Base-by-base conservation (phyloP, 2,113 vertebrate species). In the Colistium nudipinnis region DNA sequence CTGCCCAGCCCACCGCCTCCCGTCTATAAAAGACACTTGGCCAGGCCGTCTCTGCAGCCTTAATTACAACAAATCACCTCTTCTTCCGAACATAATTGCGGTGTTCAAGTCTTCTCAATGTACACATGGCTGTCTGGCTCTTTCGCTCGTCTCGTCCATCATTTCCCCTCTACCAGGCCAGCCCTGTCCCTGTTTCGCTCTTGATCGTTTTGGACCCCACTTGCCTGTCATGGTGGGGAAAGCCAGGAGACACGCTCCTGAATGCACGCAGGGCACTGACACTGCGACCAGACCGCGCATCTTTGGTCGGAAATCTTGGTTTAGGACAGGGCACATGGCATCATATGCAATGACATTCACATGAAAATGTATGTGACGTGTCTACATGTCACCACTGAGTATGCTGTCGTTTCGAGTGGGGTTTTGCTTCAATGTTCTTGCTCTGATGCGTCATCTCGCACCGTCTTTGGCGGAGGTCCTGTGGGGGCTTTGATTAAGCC, bases 31-130 rank as follows among this genome's bases (percentile, higher is more conserved):
- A 73, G 51, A 77, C 24, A 79, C 49, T n/a, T 9, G 1, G 22
- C 31, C 62, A 57, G 12, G 44, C 62, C 76, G 82, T 78, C 70
- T 76, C 55, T 36, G 61, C 51, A 56, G 67, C 76, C 75, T 65
- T 85, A 84, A 88, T 89, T 81, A 85, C 59, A 81, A 82, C 61
- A 89, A 89, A 89, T 86, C 70, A 70, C 81, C 69, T 66, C 70
- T 84, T 87, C 76, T 80, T 81, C 70, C 73, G 48, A 65, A 61
- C 35, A 61, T 66, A 81, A 89, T 78, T 70, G 61, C 57, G 22
- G 31, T 52, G 59, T 45, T 60, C 38, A 39, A 56, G 11, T 66
- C 27, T 52, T 51, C 9, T 61, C 6, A 36, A 25, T 14, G 31
- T 25, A 53, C 16, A 31, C 28, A 49, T 7, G 19, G 30, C 33